A percentile compares a stretch with the other conserved stretches of the same genome.
These are phyloP conservation scores for Clavelina lepadiformis DNA, from an alignment of 23 tunicate species.

Conservation along the genomic window DNA sequence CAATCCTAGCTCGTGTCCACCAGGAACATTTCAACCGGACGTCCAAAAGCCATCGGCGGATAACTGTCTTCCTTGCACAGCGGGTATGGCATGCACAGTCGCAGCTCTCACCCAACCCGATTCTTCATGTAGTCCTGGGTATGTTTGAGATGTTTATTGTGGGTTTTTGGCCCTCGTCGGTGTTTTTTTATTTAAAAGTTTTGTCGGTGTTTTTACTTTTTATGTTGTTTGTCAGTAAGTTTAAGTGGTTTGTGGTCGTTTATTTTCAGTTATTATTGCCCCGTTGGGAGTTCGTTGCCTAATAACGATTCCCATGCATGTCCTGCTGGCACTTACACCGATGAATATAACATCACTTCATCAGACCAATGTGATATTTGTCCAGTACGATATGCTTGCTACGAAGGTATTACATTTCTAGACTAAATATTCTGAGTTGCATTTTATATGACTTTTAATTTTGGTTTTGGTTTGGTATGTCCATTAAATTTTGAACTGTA, in stretches of 20 bases:
- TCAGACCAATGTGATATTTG: conserved; percentile 67
- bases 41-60: conserved; percentile 12
- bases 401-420: conserved; percentile 15
- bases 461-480: background rate
- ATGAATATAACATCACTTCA: conserved; percentile 50
- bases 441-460: background rate
- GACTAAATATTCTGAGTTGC: background rate
- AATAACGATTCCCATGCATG: conserved; percentile 45
- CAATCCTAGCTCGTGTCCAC: conserved; percentile 45
- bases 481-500: too few relatives aligned
- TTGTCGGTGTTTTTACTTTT: too few relatives aligned
- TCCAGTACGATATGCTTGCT: conserved; percentile 74
- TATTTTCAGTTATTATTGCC: conserved; percentile 71
- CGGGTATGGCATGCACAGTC: conserved; percentile 67
- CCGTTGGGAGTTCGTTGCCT: conserved; percentile 41
- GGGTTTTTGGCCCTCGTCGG: too few relatives aligned
- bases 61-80: conserved; percentile 49
- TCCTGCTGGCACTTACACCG: conserved; percentile 74
- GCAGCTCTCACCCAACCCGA: conserved; percentile 35
- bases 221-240: too few relatives aligned
- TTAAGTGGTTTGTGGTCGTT: too few relatives aligned
- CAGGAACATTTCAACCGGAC: conserved; percentile 65
- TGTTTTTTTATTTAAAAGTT: too few relatives aligned
- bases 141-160: background rate
- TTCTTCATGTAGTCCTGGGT: conserved; percentile 30